Evolutionary conservation across 1,140 invertebrate genomes (phyloP).

Genomic region (Pseudomyrmex sp.): DNA sequence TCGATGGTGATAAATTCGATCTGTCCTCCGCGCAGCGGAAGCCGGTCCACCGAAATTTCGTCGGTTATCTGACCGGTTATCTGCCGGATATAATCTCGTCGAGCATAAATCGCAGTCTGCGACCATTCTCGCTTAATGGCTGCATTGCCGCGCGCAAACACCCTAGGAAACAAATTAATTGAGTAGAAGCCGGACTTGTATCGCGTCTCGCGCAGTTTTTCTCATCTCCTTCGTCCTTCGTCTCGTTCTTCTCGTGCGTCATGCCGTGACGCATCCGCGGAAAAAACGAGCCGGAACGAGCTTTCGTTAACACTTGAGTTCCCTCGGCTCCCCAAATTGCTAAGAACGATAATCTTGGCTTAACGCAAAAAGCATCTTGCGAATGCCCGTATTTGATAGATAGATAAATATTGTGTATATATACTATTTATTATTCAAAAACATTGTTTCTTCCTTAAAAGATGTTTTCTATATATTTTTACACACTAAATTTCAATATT

Average conservation of each 20-base stretch:
- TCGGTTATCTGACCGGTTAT: constrained; percentile 77
- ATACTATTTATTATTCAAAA: too few species aligned
- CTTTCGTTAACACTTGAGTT: constrained; percentile 7
- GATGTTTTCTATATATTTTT: too few species aligned
- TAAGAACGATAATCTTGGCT: constrained; percentile 1
- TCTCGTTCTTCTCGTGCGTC: constrained; percentile 40
- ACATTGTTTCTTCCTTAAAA: too few species aligned
- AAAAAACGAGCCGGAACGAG: constrained; percentile 62
- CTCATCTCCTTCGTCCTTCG: background rate
- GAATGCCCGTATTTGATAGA: too few species aligned
- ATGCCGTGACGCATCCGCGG: constrained; percentile 58
- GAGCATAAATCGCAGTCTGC: constrained; percentile 77
- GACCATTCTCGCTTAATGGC: constrained; percentile 74
- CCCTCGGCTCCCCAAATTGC: constrained; percentile 12
- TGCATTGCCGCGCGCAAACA: constrained; percentile 51
- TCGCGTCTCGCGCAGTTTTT: constrained; percentile 62
- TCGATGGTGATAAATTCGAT: constrained; percentile 82
- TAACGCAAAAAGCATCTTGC: background rate
- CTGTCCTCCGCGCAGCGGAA: constrained; percentile 61
- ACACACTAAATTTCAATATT: too few species aligned
- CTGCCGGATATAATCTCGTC: constrained; percentile 78
- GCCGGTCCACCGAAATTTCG: constrained; percentile 62
- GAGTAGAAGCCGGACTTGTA: constrained; percentile 50
- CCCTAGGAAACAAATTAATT: constrained; percentile 78
- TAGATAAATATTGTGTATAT: background rate